A percentile compares a stretch with the other conserved stretches of the same genome.
Conservation (phyloP, 2,113 vertebrate genomes). For the Hippocampus barbouri region DNA sequence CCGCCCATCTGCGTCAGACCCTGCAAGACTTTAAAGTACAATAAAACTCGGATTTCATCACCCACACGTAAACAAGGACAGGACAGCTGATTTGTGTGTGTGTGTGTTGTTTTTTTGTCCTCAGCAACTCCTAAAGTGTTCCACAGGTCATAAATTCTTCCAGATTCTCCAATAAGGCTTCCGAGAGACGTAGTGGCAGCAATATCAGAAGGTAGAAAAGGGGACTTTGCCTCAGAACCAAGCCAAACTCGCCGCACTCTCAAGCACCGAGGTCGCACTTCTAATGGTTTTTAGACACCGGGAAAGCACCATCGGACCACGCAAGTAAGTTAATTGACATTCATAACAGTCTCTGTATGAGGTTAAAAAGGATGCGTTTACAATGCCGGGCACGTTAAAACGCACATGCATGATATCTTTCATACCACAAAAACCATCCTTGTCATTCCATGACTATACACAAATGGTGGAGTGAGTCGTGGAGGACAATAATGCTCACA, state of each 20-base stretch:
- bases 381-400: too few species aligned
- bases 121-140: conserved; percentile 29
- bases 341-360: neutral
- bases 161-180: conserved; percentile 44
- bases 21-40: neutral
- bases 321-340: neutral
- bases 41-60: conserved; percentile 2
- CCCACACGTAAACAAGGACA: neutral
- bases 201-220: conserved; percentile 36
- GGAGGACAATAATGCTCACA: too few species aligned
- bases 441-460: too few species aligned
- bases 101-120: neutral
- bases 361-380: too few species aligned
- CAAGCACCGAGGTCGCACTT: neutral
- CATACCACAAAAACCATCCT: too few species aligned
- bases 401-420: too few species aligned
- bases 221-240: conserved; percentile 55
- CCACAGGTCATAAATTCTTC: conserved; percentile 46
- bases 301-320: neutral
- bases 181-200: conserved; percentile 26
- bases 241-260: conserved; percentile 6
- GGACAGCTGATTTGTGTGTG: conserved; percentile 9
- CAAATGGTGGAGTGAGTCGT: too few species aligned
- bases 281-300: conserved; percentile 13
- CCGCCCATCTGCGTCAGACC: neutral